Base-by-base conservation (phyloP, 2,797 vertebrate species). In the Trachurus trachurus region DNA sequence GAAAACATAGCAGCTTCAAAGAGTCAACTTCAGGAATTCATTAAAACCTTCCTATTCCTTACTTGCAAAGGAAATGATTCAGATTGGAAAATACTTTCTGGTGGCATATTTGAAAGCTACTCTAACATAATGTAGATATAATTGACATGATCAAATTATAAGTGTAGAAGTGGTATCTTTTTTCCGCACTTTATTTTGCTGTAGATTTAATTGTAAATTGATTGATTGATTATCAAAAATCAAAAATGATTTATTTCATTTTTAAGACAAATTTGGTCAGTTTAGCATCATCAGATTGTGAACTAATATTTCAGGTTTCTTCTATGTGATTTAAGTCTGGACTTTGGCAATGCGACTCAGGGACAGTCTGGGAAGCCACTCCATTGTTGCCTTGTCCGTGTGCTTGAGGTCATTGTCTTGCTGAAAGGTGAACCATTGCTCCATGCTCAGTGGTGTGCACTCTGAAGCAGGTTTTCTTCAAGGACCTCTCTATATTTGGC, bases 1-100 rank as follows among this genome's bases (percentile, higher is more conserved):
- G 86, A 87, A 90, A 91, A 90, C 85, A 68, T 7, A 58, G 82
- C 66, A 19, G 74, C 80, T 89, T 91, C 87, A 88, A 88, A 89
- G 80, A 85, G 76, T 76, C 77, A 61, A 59, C 74, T 70, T 88
- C 79, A 85, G 76, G 80, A 80, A 80, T 78, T 87, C 71, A 87
- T 85, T 85, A 74, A 79, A 91, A 80, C 60, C 66, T 82, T 84
- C 57, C 56, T 68, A 53, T 80, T 85, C 50, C 31, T 76, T 47
- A 54, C 40, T 76, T 72, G 21, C 44, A 42, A 69, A 66, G 56
- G 68, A 67, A 62, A 58, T 17, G n/a, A 69, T 50, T 73, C 12
- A 54, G 31, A 78, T 53, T 26, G 53, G 50, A n/a, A 71, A 79
- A 47, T 44, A 79, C 49, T 29, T 22, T 1, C 26, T 21, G 67